Evolutionary conservation across 2,113 vertebrate genomes (phyloP).

Genomic region (Prochilodus magdalenae): DNA sequence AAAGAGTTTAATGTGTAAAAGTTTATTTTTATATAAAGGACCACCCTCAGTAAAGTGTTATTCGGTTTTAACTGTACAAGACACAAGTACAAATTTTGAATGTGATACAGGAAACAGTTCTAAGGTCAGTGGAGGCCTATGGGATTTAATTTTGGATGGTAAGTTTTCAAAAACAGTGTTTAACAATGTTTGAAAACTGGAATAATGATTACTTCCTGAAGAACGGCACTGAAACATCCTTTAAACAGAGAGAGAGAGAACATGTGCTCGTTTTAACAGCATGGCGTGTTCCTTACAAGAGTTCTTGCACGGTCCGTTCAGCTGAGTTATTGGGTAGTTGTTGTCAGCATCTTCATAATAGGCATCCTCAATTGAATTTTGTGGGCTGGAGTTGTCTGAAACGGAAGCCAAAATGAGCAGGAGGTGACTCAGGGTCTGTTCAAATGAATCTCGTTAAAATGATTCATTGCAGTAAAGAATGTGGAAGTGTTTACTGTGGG

Average conservation of each 20-base stretch:
- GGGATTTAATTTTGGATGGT: no score
- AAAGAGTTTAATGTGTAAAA: no score
- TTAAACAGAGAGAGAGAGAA: not conserved
- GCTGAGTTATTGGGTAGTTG: constrained; percentile 89
- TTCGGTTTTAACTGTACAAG: no score
- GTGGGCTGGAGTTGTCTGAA: constrained; percentile 88
- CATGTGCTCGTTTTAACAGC: not conserved
- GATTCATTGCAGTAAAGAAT: constrained; percentile 7
- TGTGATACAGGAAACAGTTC: no score
- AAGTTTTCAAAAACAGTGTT: no score
- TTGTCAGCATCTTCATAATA: constrained; percentile 97
- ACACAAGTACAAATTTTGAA: no score
- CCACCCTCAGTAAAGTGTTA: no score
- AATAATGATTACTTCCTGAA: no score
- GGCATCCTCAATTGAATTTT: constrained; percentile 89
- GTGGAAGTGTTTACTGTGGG: constrained; percentile 82
- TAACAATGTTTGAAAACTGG: no score
- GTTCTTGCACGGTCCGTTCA: constrained; percentile 88
- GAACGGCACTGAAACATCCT: no score
- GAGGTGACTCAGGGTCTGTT: not conserved
- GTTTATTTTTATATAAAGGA: no score
- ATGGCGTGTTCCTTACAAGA: constrained; percentile 82
- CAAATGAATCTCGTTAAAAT: not conserved
- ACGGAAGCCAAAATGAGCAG: constrained; percentile 38
- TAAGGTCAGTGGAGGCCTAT: no score